A percentile compares a stretch with the other conserved stretches of the same genome.
Conservation (phyloP, 2,888 invertebrate species). For the Scaptomyza cyrtandrae region DNA sequence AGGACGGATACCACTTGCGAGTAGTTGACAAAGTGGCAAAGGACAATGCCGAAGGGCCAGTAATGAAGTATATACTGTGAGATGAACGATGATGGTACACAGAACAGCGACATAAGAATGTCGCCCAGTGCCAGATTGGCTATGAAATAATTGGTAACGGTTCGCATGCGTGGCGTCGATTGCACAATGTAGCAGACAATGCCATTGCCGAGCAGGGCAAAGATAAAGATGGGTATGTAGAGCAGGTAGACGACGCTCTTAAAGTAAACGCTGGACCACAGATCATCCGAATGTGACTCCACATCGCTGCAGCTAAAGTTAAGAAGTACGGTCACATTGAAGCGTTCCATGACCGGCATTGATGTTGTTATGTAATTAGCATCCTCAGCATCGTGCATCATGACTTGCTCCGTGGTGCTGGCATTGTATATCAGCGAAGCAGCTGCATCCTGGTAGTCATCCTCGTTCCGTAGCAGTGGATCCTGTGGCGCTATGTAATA, state of each 20-base stretch:
- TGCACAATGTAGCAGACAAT: slow-evolving; percentile 94
- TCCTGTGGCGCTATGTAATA: slow-evolving; percentile 72
- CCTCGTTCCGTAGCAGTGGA: slow-evolving; percentile 52
- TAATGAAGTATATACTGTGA: slow-evolving; percentile 91
- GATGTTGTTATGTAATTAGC: slow-evolving; percentile 8
- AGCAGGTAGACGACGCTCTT: slow-evolving; percentile 88
- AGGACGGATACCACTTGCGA: slow-evolving; percentile 92
- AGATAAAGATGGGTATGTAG: slow-evolving; percentile 89
- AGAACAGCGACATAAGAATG: slow-evolving; percentile 94
- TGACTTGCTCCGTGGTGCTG: slow-evolving; percentile 46
- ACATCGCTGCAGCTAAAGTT: slow-evolving; percentile 75
- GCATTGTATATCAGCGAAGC: slow-evolving; percentile 45
- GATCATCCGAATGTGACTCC: slow-evolving; percentile 59
- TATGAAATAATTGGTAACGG: slow-evolving; percentile 96
- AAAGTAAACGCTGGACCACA: slow-evolving; percentile 86
- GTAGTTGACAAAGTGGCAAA: slow-evolving; percentile 94
- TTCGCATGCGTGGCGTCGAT: slow-evolving; percentile 93
- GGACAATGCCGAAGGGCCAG: slow-evolving; percentile 94
- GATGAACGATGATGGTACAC: slow-evolving; percentile 95
- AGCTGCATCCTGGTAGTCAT: slow-evolving; percentile 55
- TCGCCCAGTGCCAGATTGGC: slow-evolving; percentile 95
- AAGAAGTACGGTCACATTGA: slow-evolving; percentile 57
- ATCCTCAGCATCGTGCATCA: slow-evolving; percentile 19
- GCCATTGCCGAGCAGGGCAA: slow-evolving; percentile 90
- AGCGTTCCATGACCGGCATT: slow-evolving; percentile 28